Evolutionary conservation across 2,797 vertebrate genomes (phyloP).

Genomic region (Onychomys torridus): DNA sequence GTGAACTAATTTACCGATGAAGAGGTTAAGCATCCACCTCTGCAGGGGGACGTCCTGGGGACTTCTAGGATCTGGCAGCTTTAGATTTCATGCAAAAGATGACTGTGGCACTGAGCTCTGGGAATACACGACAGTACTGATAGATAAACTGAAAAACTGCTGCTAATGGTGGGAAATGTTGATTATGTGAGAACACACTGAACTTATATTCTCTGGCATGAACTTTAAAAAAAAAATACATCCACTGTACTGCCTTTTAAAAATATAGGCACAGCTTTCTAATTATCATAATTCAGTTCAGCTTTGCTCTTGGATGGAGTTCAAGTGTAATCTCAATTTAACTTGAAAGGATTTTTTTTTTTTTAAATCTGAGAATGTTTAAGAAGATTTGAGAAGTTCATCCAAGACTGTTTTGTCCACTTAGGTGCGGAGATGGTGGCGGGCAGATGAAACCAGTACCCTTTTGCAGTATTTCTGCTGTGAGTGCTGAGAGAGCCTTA

Average conservation of each 20-base stretch:
- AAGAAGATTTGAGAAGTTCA: constrained; percentile 88
- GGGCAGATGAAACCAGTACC: constrained; percentile 69
- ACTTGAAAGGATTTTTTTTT: constrained; percentile 86
- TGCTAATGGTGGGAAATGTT: constrained; percentile 90
- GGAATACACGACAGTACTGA: constrained; percentile 84
- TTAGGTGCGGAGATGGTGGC: constrained; percentile 64
- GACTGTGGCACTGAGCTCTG: constrained; percentile 83
- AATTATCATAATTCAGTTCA: constrained; percentile 91
- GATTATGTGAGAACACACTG: constrained; percentile 91
- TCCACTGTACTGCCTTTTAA: constrained; percentile 85
- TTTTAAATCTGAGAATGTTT: constrained; percentile 83
- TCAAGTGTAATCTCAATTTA: constrained; percentile 89
- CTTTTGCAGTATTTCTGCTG: constrained; percentile 76
- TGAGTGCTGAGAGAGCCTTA: constrained; percentile 77
- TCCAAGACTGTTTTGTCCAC: constrained; percentile 82
- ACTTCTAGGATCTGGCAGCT: constrained; percentile 61
- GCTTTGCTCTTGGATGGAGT: constrained; percentile 87
- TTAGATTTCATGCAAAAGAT: constrained; percentile 81
- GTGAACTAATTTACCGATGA: not conserved
- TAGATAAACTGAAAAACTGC: constrained; percentile 89
- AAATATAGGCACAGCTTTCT: constrained; percentile 88
- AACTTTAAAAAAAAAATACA: constrained; percentile 87
- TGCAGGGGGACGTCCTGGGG: constrained; percentile 67
- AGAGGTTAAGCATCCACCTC: not conserved
- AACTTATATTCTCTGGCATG: constrained; percentile 90